Evolutionary conservation across 1,140 invertebrate species (phyloP).

Genomic region (Agrypnia vestita): DNA sequence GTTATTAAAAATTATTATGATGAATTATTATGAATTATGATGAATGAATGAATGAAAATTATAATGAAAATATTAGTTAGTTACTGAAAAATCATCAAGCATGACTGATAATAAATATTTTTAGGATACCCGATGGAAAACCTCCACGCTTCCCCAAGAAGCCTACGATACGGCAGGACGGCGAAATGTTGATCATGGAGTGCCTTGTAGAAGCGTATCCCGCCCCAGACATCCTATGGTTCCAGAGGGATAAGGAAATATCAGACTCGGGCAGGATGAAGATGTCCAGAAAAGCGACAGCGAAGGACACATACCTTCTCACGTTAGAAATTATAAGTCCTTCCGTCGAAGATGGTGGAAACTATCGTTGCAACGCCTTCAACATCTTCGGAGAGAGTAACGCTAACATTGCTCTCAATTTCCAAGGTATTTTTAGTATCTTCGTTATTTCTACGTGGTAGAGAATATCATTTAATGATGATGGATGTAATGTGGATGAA

Average conservation of each 20-base stretch:
- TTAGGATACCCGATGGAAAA: conserved; percentile 95
- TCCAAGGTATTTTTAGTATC: conserved; percentile 86
- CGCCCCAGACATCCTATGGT: conserved; percentile 96
- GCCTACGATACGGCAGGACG: conserved; percentile 96
- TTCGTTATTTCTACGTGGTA: background rate
- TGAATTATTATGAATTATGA: no score
- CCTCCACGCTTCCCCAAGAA: conserved; percentile 97
- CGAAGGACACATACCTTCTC: conserved; percentile 92
- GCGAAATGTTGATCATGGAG: conserved; percentile 95
- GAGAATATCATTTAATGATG: background rate
- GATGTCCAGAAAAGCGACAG: conserved; percentile 88
- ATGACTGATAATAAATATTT: conserved; percentile 22
- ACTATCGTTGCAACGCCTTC: conserved; percentile 98
- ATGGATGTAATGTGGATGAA: no score
- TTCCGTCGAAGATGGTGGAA: conserved; percentile 95
- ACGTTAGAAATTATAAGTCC: conserved; percentile 95
- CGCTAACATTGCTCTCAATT: conserved; percentile 99
- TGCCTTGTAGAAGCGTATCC: conserved; percentile 96
- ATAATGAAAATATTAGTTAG: background rate
- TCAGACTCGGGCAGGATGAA: conserved; percentile 86
- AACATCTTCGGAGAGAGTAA: conserved; percentile 99
- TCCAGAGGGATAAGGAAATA: conserved; percentile 89
- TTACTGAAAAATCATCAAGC: background rate
- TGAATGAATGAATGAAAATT: no score
- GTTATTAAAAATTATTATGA: no score